Base-by-base conservation (phyloP, 1,140 invertebrate species). In the Manduca sexta region DNA sequence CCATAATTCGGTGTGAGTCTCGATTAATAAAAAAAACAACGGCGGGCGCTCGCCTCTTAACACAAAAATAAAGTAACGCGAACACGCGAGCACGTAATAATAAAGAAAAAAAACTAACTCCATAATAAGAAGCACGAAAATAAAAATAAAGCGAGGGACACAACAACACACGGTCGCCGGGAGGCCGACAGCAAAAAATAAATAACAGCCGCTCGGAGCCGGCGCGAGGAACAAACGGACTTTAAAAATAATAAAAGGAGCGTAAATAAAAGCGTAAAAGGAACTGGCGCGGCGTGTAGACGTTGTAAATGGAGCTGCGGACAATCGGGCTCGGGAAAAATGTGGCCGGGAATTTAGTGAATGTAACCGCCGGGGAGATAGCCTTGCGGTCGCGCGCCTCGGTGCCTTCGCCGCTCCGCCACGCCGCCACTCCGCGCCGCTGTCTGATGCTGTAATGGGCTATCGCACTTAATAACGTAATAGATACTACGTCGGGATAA, bases 261-360 rank as follows among this genome's bases (percentile, higher is more conserved):
- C 78, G 82, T 81, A 85, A 83, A 85, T 82, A 83, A 85, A 85
- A 83, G 74, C 79, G 82, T 84, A 83, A 84, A 85, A 85, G 79
- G 82, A 83, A 83, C 81, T 83, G 75, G 74, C 67, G 67, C 75
- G 68, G 70, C 76, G 78, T 83, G 82, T 85, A 83, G 79, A 83
- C 79, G 79, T 81, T 85, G 81, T 85, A 85, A 83, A 85, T 81
- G 82, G 82, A 75, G 73, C 77, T 74, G 74, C 69, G 79, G 82
- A 83, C 82, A 79, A 81, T 81, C 77, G 73, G 69, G 75, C 68
- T 61, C 72, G 69, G 65, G 74, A 75, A 74, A 81, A 77, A 82
- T 81, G 79, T 66, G 74, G 57, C 65, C 72, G 74, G 63, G 77
- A 81, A 83, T 84, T 79, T 79, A 66, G 75, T 80, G 77, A 83